These are phyloP conservation scores for Apamea sordens DNA, from an alignment of 2,888 invertebrate species.

Conservation along the genomic window DNA sequence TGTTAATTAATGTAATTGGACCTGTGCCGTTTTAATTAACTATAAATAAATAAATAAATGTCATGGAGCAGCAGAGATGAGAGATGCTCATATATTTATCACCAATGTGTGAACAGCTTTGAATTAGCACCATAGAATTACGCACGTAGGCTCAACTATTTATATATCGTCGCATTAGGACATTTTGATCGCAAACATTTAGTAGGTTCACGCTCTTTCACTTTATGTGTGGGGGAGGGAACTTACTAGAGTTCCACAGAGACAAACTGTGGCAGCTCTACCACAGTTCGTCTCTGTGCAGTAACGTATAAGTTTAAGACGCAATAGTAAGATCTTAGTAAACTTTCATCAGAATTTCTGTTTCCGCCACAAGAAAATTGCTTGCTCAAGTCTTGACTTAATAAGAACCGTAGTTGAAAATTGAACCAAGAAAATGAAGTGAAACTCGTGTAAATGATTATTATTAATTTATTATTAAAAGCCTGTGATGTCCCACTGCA, in stretches of 20 bases:
- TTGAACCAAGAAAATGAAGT: neutral
- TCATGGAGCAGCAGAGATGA: too few species aligned
- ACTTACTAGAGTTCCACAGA: neutral
- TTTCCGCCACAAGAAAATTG: neutral
- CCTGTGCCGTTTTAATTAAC: too few species aligned
- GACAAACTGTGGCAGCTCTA: neutral
- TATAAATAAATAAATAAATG: too few species aligned
- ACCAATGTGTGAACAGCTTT: conserved; percentile 6
- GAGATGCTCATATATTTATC: neutral
- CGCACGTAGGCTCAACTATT: conserved; percentile 9
- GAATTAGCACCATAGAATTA: neutral
- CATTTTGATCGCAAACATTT: conserved; percentile 30
- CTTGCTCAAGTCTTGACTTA: neutral
- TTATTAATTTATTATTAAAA: too few species aligned
- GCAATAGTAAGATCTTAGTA: neutral
- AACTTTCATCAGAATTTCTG: neutral
- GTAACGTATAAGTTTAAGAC: neutral
- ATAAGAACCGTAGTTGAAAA: neutral
- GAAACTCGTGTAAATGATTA: neutral
- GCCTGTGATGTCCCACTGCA: too few species aligned
- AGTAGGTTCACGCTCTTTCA: conserved; percentile 8
- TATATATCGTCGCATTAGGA: conserved; percentile 16
- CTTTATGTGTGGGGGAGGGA: neutral
- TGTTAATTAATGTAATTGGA: too few species aligned
- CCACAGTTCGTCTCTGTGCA: neutral